Percentiles rank a stretch among this genome's conserved stretches.
These are phyloP conservation scores for Neopelma chrysocephalum DNA, from an alignment of 2,797 vertebrate genomes.

Conservation along the genomic window DNA sequence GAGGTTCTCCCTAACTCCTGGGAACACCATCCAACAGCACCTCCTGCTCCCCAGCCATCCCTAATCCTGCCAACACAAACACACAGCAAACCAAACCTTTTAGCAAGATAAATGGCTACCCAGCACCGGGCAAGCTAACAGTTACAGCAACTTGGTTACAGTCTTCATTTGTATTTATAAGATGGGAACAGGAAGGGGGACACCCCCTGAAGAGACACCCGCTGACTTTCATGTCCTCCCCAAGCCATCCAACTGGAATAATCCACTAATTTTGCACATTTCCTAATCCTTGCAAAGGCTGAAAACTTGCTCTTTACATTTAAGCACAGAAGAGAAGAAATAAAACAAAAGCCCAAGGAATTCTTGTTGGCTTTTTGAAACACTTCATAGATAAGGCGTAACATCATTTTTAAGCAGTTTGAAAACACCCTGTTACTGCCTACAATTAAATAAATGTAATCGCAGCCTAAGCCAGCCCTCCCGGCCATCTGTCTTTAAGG, in stretches of 20 bases:
- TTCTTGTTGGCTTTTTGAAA: conserved; percentile 7
- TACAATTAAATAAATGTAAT: conserved; percentile 55
- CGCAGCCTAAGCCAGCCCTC: conserved; percentile 16
- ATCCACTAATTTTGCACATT: background rate
- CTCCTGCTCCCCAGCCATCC: background rate
- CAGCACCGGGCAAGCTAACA: background rate
- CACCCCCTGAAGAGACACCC: background rate
- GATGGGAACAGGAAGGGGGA: background rate
- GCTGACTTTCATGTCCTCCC: background rate
- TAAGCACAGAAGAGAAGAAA: background rate
- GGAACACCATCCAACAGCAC: background rate
- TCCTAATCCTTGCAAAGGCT: background rate
- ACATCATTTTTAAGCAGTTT: conserved; percentile 38
- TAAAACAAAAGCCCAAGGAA: background rate
- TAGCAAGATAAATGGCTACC: background rate
- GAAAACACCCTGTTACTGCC: conserved; percentile 63
- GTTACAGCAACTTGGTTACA: background rate
- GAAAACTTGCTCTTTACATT: background rate
- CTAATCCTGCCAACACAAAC: background rate
- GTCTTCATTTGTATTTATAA: background rate
- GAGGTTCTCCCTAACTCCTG: background rate
- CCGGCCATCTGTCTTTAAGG: conserved; percentile 40
- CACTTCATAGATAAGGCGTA: background rate
- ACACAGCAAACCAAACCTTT: background rate
- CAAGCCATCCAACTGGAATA: background rate